A percentile compares a stretch with the other conserved stretches of the same genome.
phyloP scores from a whole-genome alignment of 1,140 invertebrate genomes.

The Cepaea nemoralis region DNA sequence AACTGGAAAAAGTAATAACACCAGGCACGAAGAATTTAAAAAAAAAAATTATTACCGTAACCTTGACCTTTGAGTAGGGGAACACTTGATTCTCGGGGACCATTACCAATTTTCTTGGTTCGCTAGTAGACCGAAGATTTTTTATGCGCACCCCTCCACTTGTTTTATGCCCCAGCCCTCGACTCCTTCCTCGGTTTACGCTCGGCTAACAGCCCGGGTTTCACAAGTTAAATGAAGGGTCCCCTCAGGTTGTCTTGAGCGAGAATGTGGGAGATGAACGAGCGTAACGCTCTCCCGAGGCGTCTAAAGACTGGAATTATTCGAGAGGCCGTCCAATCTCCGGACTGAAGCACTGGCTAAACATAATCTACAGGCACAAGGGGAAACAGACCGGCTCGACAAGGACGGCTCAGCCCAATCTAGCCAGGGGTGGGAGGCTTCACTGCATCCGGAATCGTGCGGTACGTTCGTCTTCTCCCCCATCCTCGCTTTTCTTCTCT shows the following conservation, averaged over 20 bases:
- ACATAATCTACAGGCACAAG: background rate
- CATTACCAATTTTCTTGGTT: background rate
- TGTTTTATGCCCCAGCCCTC: constrained; percentile 6
- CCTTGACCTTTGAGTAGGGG: background rate
- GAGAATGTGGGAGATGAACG: background rate
- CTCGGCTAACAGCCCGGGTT: constrained; percentile 1
- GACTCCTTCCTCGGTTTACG: background rate
- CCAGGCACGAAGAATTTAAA: no score
- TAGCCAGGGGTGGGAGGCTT: background rate
- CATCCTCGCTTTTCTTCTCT: background rate
- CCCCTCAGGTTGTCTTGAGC: background rate
- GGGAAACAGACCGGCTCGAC: constrained; percentile 11
- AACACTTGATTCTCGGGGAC: background rate
- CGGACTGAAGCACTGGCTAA: constrained; percentile 7
- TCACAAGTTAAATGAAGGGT: background rate
- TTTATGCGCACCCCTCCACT: background rate
- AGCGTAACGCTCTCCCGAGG: background rate
- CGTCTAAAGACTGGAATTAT: constrained; percentile 10
- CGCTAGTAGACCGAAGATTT: background rate
- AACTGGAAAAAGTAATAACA: no score
- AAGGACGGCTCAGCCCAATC: background rate
- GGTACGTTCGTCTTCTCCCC: background rate
- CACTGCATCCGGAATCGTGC: background rate
- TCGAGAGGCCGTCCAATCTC: background rate
- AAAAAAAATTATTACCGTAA: background rate